Conservation (phyloP, 2,888 invertebrate species). For the Escarpia spicata region DNA sequence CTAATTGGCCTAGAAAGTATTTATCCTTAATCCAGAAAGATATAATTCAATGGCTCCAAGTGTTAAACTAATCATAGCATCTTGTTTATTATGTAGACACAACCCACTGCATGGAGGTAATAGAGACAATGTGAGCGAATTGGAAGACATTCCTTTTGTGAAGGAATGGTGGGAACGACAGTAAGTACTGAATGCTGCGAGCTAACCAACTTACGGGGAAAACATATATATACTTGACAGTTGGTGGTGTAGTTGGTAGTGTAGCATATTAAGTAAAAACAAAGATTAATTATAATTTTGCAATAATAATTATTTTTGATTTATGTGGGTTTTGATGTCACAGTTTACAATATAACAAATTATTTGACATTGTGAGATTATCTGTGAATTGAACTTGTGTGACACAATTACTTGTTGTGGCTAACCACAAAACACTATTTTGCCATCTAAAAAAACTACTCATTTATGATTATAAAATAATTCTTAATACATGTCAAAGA, state of each 20-base stretch:
- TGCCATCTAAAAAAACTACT: no score
- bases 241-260: no score
- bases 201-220: neutral
- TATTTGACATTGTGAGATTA: neutral
- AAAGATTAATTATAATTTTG: neutral
- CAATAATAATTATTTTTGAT: neutral
- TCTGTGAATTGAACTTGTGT: neutral
- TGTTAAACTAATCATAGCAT: neutral
- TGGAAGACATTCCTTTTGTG: slow-evolving; percentile 55
- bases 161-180: slow-evolving; percentile 53
- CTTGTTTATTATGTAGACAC: slow-evolving; percentile 44
- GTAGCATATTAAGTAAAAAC: neutral
- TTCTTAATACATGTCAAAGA: no score
- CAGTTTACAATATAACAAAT: neutral
- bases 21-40: no score
- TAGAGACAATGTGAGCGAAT: slow-evolving; percentile 45
- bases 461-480: no score
- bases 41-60: neutral
- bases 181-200: neutral
- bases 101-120: slow-evolving; percentile 45
- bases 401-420: no score
- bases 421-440: no score
- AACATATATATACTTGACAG: neutral
- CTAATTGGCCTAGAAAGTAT: no score
- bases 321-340: neutral